Evolutionary conservation across 1,140 invertebrate genomes (phyloP).

Genomic region (Bradynema listronoti): DNA sequence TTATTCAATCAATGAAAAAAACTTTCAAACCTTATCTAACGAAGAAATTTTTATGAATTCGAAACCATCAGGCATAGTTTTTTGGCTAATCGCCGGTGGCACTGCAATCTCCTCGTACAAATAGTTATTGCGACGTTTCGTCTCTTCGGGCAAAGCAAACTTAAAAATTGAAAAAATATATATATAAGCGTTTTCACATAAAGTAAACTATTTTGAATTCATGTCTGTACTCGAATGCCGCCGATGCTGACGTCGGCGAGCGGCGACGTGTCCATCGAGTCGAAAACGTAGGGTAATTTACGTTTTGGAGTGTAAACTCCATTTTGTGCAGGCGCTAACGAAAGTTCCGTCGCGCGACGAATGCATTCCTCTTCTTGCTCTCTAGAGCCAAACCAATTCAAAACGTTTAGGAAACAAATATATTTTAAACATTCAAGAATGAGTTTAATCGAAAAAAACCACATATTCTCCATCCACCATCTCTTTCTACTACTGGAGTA

Average conservation of each 20-base stretch:
- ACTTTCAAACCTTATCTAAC: constrained; percentile 41
- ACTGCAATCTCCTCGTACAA: constrained; percentile 80
- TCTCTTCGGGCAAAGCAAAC: constrained; percentile 72
- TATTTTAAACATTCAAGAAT: constrained; percentile 10
- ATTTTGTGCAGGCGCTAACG: constrained; percentile 15
- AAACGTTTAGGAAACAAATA: constrained; percentile 12
- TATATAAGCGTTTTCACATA: constrained; percentile 9
- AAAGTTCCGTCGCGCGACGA: not conserved
- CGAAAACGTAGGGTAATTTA: constrained; percentile 53
- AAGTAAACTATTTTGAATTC: constrained; percentile 49
- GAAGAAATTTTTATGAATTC: constrained; percentile 59
- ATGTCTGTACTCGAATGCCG: constrained; percentile 29
- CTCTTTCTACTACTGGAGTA: not conserved
- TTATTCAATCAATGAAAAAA: constrained; percentile 7
- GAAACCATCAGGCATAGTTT: constrained; percentile 60
- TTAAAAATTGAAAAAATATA: constrained; percentile 36
- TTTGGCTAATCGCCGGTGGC: constrained; percentile 63
- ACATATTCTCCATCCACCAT: not conserved
- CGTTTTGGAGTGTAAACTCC: not conserved
- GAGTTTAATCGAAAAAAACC: too few relatives aligned
- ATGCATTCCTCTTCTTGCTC: not conserved
- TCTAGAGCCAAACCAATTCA: not conserved
- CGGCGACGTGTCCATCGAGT: constrained; percentile 67
- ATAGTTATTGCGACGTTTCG: constrained; percentile 66
- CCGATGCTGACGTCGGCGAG: constrained; percentile 27